Evolutionary conservation across 2,888 invertebrate genomes (phyloP).

Genomic region (Trichogramma evanescens): DNA sequence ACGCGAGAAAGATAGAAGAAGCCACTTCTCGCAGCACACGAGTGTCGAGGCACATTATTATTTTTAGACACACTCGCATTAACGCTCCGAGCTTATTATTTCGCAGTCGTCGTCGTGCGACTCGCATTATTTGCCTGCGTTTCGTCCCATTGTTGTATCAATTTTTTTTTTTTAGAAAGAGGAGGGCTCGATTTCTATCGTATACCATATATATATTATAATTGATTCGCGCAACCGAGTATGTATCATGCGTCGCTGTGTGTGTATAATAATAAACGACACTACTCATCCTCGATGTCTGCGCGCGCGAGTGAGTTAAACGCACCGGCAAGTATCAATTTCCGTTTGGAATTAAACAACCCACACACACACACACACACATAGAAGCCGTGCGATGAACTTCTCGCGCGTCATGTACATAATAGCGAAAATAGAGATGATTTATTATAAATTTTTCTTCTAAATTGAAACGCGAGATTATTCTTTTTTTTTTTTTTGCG

Average conservation of each 20-base stretch:
- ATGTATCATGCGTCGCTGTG: neutral
- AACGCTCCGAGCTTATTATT: too few relatives aligned
- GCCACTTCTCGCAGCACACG: too few relatives aligned
- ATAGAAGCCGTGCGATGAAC: slow-evolving; percentile 23
- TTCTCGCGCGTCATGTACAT: neutral
- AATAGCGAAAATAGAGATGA: neutral
- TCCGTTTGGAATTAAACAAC: slow-evolving; percentile 42
- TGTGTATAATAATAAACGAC: neutral
- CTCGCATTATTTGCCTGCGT: too few relatives aligned
- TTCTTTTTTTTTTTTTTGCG: neutral
- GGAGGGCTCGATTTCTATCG: neutral
- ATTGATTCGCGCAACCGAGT: neutral
- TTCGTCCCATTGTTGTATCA: too few relatives aligned
- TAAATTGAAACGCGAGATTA: neutral
- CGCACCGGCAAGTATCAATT: slow-evolving; percentile 39
- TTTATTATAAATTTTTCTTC: neutral
- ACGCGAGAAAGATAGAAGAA: too few relatives aligned
- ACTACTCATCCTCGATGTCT: neutral
- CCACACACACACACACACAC: slow-evolving; percentile 30
- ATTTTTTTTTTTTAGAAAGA: neutral
- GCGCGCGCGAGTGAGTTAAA: slow-evolving; percentile 1
- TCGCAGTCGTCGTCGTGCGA: too few relatives aligned
- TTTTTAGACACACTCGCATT: too few relatives aligned
- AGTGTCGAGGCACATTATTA: too few relatives aligned
- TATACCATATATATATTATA: neutral